Evolutionary conservation across 2,113 vertebrate species (phyloP).

Genomic region (Poecilia latipinna): DNA sequence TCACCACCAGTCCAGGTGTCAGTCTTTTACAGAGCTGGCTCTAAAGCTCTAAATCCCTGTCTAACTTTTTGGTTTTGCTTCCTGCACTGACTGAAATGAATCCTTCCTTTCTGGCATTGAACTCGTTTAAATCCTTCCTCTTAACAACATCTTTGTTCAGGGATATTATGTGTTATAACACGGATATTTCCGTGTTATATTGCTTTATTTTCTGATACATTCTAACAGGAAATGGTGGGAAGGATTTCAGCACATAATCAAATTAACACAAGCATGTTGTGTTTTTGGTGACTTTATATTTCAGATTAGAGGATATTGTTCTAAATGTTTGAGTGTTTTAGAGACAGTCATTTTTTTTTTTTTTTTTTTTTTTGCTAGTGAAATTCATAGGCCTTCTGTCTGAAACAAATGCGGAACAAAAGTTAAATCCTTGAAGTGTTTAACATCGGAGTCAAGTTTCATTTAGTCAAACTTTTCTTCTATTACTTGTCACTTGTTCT

Average conservation of each 20-base stretch:
- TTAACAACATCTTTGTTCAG: neutral
- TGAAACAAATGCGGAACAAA: neutral
- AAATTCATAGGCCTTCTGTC: no score
- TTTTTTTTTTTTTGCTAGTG: no score
- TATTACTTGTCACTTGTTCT: neutral
- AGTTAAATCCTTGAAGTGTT: neutral
- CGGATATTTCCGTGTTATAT: neutral
- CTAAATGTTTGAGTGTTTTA: neutral
- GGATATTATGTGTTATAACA: neutral
- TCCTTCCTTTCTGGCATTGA: neutral
- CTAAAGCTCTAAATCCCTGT: neutral
- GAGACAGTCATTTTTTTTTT: neutral
- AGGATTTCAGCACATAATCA: neutral
- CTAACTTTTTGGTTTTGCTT: slow-evolving; percentile 18
- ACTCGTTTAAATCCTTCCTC: neutral
- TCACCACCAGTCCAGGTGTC: slow-evolving; percentile 36
- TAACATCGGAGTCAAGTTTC: neutral
- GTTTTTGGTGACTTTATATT: neutral
- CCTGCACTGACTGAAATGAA: slow-evolving; percentile 4
- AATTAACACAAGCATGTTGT: neutral
- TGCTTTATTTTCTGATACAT: neutral
- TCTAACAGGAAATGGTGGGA: neutral
- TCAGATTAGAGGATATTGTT: neutral
- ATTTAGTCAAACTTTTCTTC: no score
- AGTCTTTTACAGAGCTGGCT: slow-evolving; percentile 10